Conservation (phyloP, 2,888 invertebrate genomes). For the Philhelius pedissequus region DNA sequence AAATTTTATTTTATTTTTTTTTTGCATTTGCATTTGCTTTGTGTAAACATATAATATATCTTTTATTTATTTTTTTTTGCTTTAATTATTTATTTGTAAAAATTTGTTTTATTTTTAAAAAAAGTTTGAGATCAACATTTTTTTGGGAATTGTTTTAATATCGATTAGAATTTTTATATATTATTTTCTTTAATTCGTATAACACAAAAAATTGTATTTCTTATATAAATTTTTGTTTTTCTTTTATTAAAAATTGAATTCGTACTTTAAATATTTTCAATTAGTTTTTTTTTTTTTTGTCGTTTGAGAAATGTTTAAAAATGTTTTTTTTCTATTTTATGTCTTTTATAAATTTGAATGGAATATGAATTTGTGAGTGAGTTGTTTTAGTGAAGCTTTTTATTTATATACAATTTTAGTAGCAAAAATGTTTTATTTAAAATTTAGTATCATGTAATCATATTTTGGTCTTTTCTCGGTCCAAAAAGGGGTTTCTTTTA, state of each 20-base stretch:
- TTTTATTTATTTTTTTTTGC: constrained; percentile 1
- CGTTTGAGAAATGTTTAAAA: no score
- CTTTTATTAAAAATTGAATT: constrained; percentile 27
- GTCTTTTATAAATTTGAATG: constrained; percentile 43
- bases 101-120: constrained; percentile 70
- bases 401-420: constrained; percentile 57
- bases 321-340: constrained; percentile 26
- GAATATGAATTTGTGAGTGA: constrained; percentile 71
- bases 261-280: constrained; percentile 63
- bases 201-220: constrained; percentile 41
- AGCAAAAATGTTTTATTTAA: constrained; percentile 38
- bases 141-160: constrained; percentile 78
- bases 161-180: constrained; percentile 66
- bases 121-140: constrained; percentile 78
- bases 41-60: constrained; percentile 68
- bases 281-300: constrained; percentile 58
- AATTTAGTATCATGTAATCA: constrained; percentile 59
- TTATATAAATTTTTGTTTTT: constrained; percentile 3
- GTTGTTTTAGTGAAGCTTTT: constrained; percentile 48
- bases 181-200: constrained; percentile 37
- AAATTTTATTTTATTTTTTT: constrained; percentile 17
- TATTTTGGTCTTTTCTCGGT: constrained; percentile 55
- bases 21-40: constrained; percentile 38
- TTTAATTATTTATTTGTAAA: constrained; percentile 68
- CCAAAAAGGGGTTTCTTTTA: constrained; percentile 24